These are phyloP conservation scores for Philereme transversata DNA, from an alignment of 2,888 invertebrate species.

Conservation along the genomic window DNA sequence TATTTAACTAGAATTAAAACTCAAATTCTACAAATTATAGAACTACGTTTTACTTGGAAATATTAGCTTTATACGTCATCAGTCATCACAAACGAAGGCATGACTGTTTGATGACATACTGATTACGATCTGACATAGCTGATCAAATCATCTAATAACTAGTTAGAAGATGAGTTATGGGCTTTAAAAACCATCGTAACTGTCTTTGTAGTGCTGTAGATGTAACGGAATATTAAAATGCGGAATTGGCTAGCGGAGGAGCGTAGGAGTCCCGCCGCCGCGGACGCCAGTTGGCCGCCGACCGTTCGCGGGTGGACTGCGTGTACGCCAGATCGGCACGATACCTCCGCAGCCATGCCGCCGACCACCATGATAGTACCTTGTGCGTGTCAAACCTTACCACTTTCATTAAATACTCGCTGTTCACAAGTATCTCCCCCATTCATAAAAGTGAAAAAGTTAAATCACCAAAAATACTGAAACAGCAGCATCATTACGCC, in stretches of 20 bases:
- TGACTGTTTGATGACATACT: constrained; percentile 33
- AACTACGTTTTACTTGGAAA: constrained; percentile 18
- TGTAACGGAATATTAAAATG: constrained; percentile 79
- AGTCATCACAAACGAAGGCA: constrained; percentile 11
- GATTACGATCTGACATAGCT: constrained; percentile 31
- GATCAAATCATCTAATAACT: constrained; percentile 39
- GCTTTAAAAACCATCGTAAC: constrained; percentile 48
- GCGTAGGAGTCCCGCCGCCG: constrained; percentile 61
- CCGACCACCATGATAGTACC: constrained; percentile 81
- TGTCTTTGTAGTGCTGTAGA: constrained; percentile 63
- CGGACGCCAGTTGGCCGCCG: constrained; percentile 74
- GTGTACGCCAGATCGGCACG: constrained; percentile 63
- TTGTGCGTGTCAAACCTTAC: constrained; percentile 66
- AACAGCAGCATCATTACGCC: constrained; percentile 37
- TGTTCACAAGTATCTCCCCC: constrained; percentile 1
- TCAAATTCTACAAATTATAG: background rate
- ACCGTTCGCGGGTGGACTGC: constrained; percentile 75
- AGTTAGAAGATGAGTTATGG: constrained; percentile 45
- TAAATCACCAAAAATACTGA: constrained; percentile 23
- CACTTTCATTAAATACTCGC: constrained; percentile 24
- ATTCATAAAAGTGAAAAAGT: constrained; percentile 28
- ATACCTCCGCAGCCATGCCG: constrained; percentile 73
- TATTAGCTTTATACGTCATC: constrained; percentile 12
- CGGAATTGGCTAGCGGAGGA: constrained; percentile 77
- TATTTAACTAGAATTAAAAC: background rate